Evolutionary conservation across 2,113 vertebrate species (phyloP).

Genomic region (Chionis minor): DNA sequence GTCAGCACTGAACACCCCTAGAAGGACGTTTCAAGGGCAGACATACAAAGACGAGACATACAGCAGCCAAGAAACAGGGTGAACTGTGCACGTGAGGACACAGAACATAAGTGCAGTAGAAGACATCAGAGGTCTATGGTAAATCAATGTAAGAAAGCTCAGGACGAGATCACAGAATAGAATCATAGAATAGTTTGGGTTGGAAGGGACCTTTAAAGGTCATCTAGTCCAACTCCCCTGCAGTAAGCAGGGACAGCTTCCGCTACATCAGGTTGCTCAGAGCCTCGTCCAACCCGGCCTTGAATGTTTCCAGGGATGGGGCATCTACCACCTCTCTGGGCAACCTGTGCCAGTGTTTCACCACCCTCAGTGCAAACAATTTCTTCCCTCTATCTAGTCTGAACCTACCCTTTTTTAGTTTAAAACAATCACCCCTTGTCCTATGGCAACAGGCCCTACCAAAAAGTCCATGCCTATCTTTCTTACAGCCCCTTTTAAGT

Average conservation of each 20-base stretch:
- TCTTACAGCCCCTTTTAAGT: not conserved
- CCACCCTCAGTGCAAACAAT: fast-evolving
- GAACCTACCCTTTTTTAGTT: not conserved
- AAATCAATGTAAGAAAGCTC: not conserved
- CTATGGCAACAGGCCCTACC: not conserved
- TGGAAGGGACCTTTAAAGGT: not conserved
- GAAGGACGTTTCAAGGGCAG: not conserved
- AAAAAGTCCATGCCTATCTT: not conserved
- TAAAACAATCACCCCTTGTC: not conserved
- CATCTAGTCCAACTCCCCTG: fast-evolving
- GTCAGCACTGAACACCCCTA: fast-evolving
- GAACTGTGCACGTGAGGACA: not conserved
- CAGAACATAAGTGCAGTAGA: not conserved
- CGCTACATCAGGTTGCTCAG: not conserved
- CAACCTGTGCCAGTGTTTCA: fast-evolving
- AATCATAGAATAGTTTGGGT: not conserved
- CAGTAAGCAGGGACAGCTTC: fast-evolving
- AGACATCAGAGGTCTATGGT: not conserved
- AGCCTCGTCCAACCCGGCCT: not conserved
- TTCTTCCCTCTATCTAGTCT: not conserved
- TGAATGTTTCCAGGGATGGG: not conserved
- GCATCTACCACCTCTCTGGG: not conserved
- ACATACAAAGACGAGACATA: not conserved
- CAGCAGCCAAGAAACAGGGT: not conserved
- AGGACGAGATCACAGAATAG: not conserved